Conservation (phyloP, 2,113 vertebrate genomes). For the Carlito syrichta region DNA sequence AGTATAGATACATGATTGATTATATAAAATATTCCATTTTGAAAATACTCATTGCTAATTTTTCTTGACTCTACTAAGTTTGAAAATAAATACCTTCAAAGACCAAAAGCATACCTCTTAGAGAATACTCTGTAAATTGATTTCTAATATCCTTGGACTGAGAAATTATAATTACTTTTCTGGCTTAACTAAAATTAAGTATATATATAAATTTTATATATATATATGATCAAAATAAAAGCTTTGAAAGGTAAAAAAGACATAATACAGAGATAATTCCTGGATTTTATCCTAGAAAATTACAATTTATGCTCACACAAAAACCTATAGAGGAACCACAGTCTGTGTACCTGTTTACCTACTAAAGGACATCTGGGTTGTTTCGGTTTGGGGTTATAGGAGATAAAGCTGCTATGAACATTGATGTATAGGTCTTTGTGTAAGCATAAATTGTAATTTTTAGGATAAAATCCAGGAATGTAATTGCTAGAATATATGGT, state of each 20-base stretch:
- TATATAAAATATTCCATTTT: not conserved
- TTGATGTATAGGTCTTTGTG: not conserved
- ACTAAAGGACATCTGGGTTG: not conserved
- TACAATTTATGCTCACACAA: too few species aligned
- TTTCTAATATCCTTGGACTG: not conserved
- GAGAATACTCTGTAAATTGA: not conserved
- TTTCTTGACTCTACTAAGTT: slow-evolving; percentile 7
- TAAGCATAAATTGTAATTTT: not conserved
- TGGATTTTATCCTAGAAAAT: too few species aligned
- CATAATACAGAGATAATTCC: too few species aligned
- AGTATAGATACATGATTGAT: not conserved
- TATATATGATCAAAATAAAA: too few species aligned
- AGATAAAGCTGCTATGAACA: not conserved
- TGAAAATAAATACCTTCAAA: not conserved
- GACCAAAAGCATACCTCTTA: not conserved
- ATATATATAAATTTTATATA: too few species aligned
- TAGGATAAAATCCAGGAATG: not conserved
- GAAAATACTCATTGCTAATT: not conserved
- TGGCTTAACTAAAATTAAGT: not conserved
- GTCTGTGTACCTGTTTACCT: not conserved
- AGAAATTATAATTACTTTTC: not conserved
- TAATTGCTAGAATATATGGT: not conserved
- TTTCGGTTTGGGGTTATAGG: not conserved
- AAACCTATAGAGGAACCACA: not conserved
- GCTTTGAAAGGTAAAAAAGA: too few species aligned